These are phyloP conservation scores for Mystacides longicornis DNA, from an alignment of 2,888 invertebrate species.

Conservation along the genomic window DNA sequence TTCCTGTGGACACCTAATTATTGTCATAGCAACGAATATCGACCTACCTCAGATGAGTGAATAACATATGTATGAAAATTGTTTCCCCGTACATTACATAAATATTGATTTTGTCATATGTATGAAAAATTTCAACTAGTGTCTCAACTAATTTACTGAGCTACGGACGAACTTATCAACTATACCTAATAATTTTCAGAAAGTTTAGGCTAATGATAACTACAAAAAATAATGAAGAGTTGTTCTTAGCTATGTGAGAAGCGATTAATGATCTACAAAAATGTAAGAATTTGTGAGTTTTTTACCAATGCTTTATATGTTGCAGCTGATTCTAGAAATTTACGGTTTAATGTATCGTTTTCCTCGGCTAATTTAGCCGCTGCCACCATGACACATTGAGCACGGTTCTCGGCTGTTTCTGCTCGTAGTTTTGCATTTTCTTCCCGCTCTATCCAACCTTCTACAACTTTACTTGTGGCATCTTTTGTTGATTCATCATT, in stretches of 20 bases:
- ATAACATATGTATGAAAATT: too few relatives aligned
- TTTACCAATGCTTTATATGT: neutral
- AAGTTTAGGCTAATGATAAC: too few relatives aligned
- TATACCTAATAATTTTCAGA: neutral
- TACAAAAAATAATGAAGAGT: neutral
- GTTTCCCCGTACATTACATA: too few relatives aligned
- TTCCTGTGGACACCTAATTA: too few relatives aligned
- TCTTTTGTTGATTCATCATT: neutral
- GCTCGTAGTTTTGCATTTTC: constrained; percentile 35
- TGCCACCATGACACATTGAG: constrained; percentile 37
- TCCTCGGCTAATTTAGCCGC: constrained; percentile 32
- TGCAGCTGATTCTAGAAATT: neutral
- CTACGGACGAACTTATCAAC: neutral
- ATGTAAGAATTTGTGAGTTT: neutral
- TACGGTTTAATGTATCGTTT: neutral
- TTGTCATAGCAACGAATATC: too few relatives aligned
- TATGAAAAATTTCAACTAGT: too few relatives aligned
- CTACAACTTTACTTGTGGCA: constrained; percentile 30
- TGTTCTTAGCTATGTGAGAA: neutral
- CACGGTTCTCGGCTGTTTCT: constrained; percentile 30
- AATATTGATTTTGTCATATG: too few relatives aligned
- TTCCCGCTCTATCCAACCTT: constrained; percentile 38
- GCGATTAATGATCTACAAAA: too few relatives aligned
- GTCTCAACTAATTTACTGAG: neutral
- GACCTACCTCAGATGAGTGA: too few relatives aligned